Evolutionary conservation across 2,888 invertebrate genomes (phyloP).

Genomic region (Drosophila kuntzei): DNA sequence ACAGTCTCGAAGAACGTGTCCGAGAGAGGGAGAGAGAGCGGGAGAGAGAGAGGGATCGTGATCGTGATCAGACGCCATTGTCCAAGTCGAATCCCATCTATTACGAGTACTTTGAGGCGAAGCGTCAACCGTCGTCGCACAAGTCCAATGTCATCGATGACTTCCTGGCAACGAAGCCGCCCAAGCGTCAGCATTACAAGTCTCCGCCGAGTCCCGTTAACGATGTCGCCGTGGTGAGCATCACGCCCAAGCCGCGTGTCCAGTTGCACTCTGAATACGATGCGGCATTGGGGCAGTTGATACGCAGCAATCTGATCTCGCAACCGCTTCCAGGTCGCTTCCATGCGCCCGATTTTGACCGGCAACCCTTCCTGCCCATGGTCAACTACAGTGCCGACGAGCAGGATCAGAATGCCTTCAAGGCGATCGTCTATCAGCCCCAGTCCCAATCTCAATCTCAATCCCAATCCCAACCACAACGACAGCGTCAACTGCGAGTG

Average conservation of each 20-base stretch:
- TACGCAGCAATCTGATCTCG: slow-evolving; percentile 84
- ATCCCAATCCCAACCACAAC: slow-evolving; percentile 31
- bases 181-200: slow-evolving; percentile 75
- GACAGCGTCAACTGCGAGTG: slow-evolving; percentile 63
- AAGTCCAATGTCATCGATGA: slow-evolving; percentile 77
- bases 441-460: slow-evolving; percentile 47
- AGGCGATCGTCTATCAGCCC: slow-evolving; percentile 83
- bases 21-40: slow-evolving; percentile 25
- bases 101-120: slow-evolving; percentile 85
- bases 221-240: slow-evolving; percentile 79
- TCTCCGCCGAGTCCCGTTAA: slow-evolving; percentile 69
- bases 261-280: slow-evolving; percentile 66
- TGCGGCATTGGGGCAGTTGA: slow-evolving; percentile 86
- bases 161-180: slow-evolving; percentile 68
- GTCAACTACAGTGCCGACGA: slow-evolving; percentile 86
- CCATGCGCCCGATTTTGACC: slow-evolving; percentile 86
- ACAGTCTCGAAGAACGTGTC: background rate
- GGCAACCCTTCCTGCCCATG: slow-evolving; percentile 89
- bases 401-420: slow-evolving; percentile 83
- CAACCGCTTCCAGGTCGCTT: slow-evolving; percentile 60
- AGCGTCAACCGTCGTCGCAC: slow-evolving; percentile 77
- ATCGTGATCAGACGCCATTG: slow-evolving; percentile 58
- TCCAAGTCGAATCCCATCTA: slow-evolving; percentile 85
- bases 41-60: slow-evolving; percentile 23
- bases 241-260: slow-evolving; percentile 86